Evolutionary conservation across 1,140 invertebrate species (phyloP).

Genomic region (Listronotus bonariensis): DNA sequence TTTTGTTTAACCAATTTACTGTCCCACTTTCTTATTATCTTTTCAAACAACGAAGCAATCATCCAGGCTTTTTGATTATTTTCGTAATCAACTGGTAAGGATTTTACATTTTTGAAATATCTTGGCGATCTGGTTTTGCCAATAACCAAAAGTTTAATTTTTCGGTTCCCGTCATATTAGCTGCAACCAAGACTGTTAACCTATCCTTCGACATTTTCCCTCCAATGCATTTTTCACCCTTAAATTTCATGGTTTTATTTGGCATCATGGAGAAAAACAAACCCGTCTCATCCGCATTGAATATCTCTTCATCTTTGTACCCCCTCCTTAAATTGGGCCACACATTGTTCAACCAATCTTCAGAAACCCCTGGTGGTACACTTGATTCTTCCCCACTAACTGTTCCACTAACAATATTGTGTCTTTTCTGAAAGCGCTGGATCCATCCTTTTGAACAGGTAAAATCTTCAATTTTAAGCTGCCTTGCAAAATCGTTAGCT

Average conservation of each 20-base stretch:
- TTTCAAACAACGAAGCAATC: neutral
- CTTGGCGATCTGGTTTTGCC: neutral
- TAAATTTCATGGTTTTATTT: conserved; percentile 47
- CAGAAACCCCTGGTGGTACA: too few species aligned
- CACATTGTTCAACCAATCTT: neutral
- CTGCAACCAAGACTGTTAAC: conserved; percentile 52
- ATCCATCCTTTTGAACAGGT: neutral
- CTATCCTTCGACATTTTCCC: conserved; percentile 56
- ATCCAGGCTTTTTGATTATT: neutral
- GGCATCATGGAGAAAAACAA: conserved; percentile 53
- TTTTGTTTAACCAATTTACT: neutral
- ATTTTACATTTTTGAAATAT: neutral
- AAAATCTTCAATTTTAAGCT: neutral
- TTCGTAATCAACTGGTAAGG: neutral
- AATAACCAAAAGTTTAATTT: too few species aligned
- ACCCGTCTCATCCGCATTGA: too few species aligned
- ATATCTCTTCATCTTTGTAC: neutral
- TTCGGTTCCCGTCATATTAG: conserved; percentile 53
- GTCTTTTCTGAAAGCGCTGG: neutral
- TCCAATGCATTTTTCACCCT: conserved; percentile 49
- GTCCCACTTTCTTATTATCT: neutral
- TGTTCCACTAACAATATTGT: too few species aligned
- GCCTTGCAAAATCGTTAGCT: neutral
- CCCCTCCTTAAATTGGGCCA: neutral
- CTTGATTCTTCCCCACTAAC: too few species aligned